Evolutionary conservation across 2,888 invertebrate species (phyloP).

Genomic region (Hermaeophaga mercurialis): DNA sequence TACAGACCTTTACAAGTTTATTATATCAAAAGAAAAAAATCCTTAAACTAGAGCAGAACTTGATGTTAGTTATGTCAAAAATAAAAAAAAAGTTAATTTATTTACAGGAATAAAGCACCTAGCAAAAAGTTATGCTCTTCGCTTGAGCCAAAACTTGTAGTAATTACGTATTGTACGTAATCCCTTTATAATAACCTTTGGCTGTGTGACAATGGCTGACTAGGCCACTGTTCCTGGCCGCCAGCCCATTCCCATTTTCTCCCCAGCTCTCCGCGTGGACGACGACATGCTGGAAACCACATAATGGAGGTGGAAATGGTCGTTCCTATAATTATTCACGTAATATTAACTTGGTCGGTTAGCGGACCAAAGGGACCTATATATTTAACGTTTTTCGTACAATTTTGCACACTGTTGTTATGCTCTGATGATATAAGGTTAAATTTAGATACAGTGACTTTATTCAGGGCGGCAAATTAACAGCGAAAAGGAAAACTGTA

Average conservation of each 20-base stretch:
- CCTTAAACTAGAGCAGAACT: too few relatives aligned
- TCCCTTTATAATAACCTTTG: slow-evolving; percentile 52
- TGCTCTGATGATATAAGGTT: slow-evolving; percentile 10
- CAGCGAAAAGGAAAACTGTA: too few relatives aligned
- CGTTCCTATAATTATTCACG: slow-evolving; percentile 29
- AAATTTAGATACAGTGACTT: slow-evolving; percentile 3
- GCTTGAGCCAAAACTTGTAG: slow-evolving; percentile 41
- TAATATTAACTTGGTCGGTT: slow-evolving; percentile 23
- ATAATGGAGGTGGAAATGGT: slow-evolving; percentile 30
- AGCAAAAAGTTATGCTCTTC: neutral
- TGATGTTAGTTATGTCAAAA: too few relatives aligned
- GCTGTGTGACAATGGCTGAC: slow-evolving; percentile 51
- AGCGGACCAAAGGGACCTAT: slow-evolving; percentile 14
- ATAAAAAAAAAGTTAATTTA: neutral
- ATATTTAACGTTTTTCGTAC: slow-evolving; percentile 15
- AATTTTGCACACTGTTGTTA: slow-evolving; percentile 3
- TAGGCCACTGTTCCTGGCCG: slow-evolving; percentile 29
- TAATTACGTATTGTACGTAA: slow-evolving; percentile 54
- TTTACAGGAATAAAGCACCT: neutral
- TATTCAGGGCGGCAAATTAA: neutral
- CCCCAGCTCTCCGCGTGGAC: slow-evolving; percentile 11
- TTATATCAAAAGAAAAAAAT: too few relatives aligned
- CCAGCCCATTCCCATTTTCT: slow-evolving; percentile 20
- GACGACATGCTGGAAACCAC: slow-evolving; percentile 28
- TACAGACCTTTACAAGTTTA: too few relatives aligned